These are phyloP conservation scores for Sinotaia quadrata DNA, from an alignment of 2,888 invertebrate species.

Conservation along the genomic window DNA sequence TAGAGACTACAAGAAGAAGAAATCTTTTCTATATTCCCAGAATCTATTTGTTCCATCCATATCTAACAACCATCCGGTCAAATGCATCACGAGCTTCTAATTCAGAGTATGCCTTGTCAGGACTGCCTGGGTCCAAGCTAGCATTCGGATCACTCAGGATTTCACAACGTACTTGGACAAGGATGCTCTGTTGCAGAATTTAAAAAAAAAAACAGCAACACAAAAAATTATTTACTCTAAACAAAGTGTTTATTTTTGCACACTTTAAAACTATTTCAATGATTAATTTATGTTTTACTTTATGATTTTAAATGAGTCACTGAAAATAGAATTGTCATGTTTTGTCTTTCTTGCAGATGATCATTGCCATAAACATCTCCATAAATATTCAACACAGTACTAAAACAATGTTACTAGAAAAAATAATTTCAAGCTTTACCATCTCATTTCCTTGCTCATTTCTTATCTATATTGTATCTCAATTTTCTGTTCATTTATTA, in stretches of 20 bases:
- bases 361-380: no score
- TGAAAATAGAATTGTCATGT: background rate
- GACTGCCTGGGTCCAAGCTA: conserved; percentile 46
- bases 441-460: no score
- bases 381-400: no score
- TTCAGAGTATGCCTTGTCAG: conserved; percentile 54
- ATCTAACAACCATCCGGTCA: conserved; percentile 60
- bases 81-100: conserved; percentile 62
- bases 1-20: no score
- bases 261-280: no score
- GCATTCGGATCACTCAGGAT: conserved; percentile 66
- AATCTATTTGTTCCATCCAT: conserved; percentile 60
- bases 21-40: no score
- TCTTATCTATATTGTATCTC: no score
- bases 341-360: no score
- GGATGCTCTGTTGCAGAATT: conserved; percentile 51
- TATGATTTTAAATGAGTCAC: background rate
- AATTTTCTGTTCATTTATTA: no score
- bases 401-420: no score
- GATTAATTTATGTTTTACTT: no score
- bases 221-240: background rate
- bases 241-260: background rate
- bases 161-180: conserved; percentile 64
- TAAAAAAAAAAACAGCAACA: background rate
- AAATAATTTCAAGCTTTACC: no score